phyloP scores from a whole-genome alignment of 2,797 vertebrate genomes.

The Hypotaenidia philippensis region DNA sequence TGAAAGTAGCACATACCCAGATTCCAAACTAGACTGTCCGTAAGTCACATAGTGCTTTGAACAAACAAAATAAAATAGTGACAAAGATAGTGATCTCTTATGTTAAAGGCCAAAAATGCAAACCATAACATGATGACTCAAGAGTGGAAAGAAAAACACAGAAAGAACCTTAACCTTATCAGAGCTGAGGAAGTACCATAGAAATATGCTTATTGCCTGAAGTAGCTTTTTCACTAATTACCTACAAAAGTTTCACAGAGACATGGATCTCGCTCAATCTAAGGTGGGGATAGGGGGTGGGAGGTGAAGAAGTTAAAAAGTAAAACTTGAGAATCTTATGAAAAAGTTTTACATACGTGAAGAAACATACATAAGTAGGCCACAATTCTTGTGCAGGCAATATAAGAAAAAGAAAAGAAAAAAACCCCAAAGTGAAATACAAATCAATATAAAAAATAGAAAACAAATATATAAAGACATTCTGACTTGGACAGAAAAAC shows the following conservation, averaged over 20 bases:
- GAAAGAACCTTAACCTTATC: neutral
- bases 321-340: neutral
- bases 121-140: neutral
- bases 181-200: neutral
- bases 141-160: neutral
- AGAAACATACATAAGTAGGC: neutral
- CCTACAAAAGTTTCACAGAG: neutral
- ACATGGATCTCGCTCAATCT: accelerated
- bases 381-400: neutral
- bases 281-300: too few species aligned
- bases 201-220: neutral
- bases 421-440: neutral
- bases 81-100: neutral
- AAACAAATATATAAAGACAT: too few species aligned
- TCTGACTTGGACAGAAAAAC: neutral
- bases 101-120: neutral
- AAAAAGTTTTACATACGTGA: neutral
- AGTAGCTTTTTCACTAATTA: neutral
- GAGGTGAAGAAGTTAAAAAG: neutral
- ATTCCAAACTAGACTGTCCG: neutral
- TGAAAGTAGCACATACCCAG: neutral
- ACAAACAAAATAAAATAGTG: neutral
- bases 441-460: neutral
- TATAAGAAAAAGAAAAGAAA: neutral
- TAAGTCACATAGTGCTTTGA: neutral